Evolutionary conservation across 2,888 invertebrate species (phyloP), one percentile per base, ranked within the genome.

Genomic region (Watsonalla cultraria): DNA sequence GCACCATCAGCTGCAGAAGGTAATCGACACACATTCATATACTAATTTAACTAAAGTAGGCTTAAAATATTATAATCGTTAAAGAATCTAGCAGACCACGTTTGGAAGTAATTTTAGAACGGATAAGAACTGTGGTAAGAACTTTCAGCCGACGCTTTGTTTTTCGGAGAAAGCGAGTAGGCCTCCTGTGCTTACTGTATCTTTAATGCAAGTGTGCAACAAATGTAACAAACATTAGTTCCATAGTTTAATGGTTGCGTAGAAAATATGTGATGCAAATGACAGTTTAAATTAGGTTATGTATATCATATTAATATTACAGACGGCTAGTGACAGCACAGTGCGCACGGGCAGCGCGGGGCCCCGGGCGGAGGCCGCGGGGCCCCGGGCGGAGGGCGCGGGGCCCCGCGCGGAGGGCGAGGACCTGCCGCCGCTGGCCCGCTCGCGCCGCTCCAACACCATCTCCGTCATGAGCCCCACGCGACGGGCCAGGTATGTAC

Each of bases 381-480:
- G 52, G 62, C 42, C 54, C 60, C 59, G 54, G 45, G 46, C 37
- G 52, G 51, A 39, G 57, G 50, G 76, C 52, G 52, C 59, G 59
- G 66, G 59, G 58, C 69, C 57, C 65, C 52, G 69, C 66, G 60
- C 62, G 61, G 69, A 63, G 61, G 60, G 76, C 9, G 87, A 92
- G 67, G 92, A 92, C 82, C 86, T 88, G 80, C 93, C 88, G 56
- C 91, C 91, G 64, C 92, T 92, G 80, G 92, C 87, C 61, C 83
- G 90, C 75, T 90, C 90, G 72, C 84, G 86, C 74, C 82, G 91
- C 57, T 95, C 95, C 55, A 95, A 96, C 80, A 97, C 97, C 51
- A 97, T 97, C 76, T 96, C 97, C 7, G 97, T 97, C 6, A 96
- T 96, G 95, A 94, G 93, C 76, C 94, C 95, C 50, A 93, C 93